A percentile compares a stretch with the other conserved stretches of the same genome.
phyloP scores from a whole-genome alignment of 2,888 invertebrate genomes.

The Agrenia bidenticulata region DNA sequence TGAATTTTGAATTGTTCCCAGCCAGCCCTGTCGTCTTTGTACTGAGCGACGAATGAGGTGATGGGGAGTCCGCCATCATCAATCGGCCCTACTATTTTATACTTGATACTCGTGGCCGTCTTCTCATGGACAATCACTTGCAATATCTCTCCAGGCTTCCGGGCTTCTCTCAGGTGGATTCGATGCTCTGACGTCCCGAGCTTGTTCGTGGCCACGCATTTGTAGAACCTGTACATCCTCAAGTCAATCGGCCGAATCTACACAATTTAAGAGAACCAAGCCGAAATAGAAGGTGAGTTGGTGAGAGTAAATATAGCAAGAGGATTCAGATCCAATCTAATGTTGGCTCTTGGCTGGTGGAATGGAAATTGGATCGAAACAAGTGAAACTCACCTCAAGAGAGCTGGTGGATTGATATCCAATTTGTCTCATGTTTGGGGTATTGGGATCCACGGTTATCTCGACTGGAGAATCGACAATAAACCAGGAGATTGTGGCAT shows the following conservation, averaged over 20 bases:
- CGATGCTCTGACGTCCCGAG: conserved; percentile 68
- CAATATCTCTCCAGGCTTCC: conserved; percentile 67
- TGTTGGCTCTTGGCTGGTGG: no score
- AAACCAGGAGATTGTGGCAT: conserved; percentile 87
- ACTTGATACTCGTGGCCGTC: conserved; percentile 77
- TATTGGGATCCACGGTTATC: conserved; percentile 54
- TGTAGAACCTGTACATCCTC: conserved; percentile 72
- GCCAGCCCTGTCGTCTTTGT: conserved; percentile 65
- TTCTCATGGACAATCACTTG: conserved; percentile 65
- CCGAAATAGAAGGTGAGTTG: background rate
- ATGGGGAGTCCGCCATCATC: conserved; percentile 75
- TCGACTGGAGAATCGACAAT: conserved; percentile 57
- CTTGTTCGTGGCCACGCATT: conserved; percentile 76
- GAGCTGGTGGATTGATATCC: conserved; percentile 72
- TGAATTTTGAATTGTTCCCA: conserved; percentile 72
- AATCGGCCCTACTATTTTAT: conserved; percentile 73
- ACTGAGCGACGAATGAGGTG: conserved; percentile 72
- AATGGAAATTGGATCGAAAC: conserved; percentile 9
- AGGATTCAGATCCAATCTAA: no score
- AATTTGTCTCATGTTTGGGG: conserved; percentile 63
- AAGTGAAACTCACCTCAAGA: conserved; percentile 57
- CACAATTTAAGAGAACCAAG: conserved; percentile 3
- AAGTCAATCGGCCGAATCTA: conserved; percentile 62
- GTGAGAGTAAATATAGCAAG: no score
- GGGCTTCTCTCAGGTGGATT: conserved; percentile 73